A percentile compares a stretch with the other conserved stretches of the same genome.
Conservation (phyloP, 30 jellyfish, hydroid and myxozoan genomes). For the Aurelia sp. region DNA sequence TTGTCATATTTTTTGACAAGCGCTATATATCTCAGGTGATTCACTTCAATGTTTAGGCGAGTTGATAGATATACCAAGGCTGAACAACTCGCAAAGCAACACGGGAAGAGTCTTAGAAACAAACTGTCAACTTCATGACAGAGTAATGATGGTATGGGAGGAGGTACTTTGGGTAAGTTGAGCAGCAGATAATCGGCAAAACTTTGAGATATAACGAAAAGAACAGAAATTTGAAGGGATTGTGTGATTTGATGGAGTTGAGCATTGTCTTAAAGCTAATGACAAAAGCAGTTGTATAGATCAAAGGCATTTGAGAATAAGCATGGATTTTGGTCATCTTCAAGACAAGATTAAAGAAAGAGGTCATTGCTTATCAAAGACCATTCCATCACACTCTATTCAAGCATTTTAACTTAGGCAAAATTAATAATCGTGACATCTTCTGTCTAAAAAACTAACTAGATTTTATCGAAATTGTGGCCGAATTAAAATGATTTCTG, state of each 20-base stretch:
- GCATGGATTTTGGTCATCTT: neutral
- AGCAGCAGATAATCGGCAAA: too few relatives aligned
- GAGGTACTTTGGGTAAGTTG: too few relatives aligned
- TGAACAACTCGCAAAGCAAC: too few relatives aligned
- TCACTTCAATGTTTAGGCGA: too few relatives aligned
- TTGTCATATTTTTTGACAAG: too few relatives aligned
- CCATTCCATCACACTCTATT: neutral
- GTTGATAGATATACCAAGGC: too few relatives aligned
- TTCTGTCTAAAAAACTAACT: conserved; percentile 53
- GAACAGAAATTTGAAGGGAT: neutral
- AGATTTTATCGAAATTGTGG: conserved; percentile 32
- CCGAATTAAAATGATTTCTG: neutral
- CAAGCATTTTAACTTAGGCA: neutral
- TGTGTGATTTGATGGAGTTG: too few relatives aligned
- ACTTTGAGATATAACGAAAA: neutral
- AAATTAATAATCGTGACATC: conserved; percentile 17
- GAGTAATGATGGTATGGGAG: too few relatives aligned
- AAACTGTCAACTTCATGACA: neutral
- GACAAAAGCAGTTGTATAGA: too few relatives aligned
- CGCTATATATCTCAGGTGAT: too few relatives aligned
- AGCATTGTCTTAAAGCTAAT: too few relatives aligned
- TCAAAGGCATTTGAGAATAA: too few relatives aligned
- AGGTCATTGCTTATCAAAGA: neutral
- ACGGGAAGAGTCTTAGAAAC: neutral
- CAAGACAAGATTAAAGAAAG: neutral